A percentile compares a stretch with the other conserved stretches of the same genome.
Evolutionary conservation across 2,888 invertebrate genomes (phyloP).

Genomic region (Blera fallax): DNA sequence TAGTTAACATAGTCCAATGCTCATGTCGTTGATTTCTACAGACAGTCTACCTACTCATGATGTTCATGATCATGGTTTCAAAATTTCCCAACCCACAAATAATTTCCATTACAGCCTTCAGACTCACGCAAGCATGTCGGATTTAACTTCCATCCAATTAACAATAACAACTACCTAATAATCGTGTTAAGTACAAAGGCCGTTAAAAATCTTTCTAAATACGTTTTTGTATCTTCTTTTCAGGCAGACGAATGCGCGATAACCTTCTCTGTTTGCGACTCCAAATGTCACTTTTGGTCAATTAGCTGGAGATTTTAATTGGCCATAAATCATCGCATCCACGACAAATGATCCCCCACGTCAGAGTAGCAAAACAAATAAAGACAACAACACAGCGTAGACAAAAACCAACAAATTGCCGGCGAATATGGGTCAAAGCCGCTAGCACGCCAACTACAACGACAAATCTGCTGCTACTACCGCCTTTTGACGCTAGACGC

Average conservation of each 20-base stretch:
- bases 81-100: slow-evolving; percentile 50
- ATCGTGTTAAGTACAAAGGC: not conserved
- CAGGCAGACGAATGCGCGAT: slow-evolving; percentile 40
- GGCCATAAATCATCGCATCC: slow-evolving; percentile 45
- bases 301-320: slow-evolving; percentile 47
- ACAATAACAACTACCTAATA: not conserved
- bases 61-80: slow-evolving; percentile 41
- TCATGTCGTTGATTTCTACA: slow-evolving; percentile 3
- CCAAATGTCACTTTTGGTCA: slow-evolving; percentile 43
- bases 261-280: slow-evolving; percentile 34
- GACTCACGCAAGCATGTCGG: slow-evolving; percentile 51
- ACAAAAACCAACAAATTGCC: slow-evolving; percentile 31
- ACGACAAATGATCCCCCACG: slow-evolving; percentile 55
- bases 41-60: slow-evolving; percentile 20
- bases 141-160: not conserved
- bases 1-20: slow-evolving; percentile 5
- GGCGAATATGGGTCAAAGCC: slow-evolving; percentile 62
- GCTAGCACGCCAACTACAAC: slow-evolving; percentile 24
- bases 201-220: not conserved
- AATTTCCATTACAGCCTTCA: slow-evolving; percentile 27
- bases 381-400: not conserved
- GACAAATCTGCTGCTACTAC: not conserved
- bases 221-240: slow-evolving; percentile 21
- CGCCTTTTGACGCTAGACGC: slow-evolving; percentile 1
- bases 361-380: not conserved